Evolutionary conservation across 2,797 vertebrate species (phyloP).

Genomic region (Liparis tanakae): DNA sequence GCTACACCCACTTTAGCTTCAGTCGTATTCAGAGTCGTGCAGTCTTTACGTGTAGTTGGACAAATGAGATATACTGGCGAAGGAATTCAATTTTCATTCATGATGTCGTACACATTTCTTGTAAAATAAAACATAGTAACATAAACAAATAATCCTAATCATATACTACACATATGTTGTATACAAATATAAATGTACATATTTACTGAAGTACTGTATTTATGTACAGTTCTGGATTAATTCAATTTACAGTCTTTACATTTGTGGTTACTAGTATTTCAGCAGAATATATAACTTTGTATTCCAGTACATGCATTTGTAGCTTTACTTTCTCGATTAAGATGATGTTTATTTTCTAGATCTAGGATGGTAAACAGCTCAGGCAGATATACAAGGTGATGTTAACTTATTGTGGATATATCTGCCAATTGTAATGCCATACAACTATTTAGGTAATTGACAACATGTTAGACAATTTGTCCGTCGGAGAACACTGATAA

Average conservation of each 20-base stretch:
- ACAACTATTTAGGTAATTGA: background rate
- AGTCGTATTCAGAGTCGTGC: conserved; percentile 34
- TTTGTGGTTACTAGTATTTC: background rate
- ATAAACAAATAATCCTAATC: background rate
- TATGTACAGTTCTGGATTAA: background rate
- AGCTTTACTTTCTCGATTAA: background rate
- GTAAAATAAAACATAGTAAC: background rate
- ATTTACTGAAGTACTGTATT: background rate
- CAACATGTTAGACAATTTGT: background rate
- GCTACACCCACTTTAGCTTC: conserved; percentile 50
- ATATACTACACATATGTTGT: background rate
- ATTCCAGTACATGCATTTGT: background rate
- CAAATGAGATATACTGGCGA: fast-evolving
- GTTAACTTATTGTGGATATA: background rate
- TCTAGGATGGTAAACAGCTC: background rate
- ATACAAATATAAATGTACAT: too few species aligned
- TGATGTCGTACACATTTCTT: background rate
- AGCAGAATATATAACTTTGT: background rate
- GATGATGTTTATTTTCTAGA: background rate
- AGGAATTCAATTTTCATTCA: background rate
- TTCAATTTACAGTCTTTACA: background rate
- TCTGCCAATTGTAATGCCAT: background rate
- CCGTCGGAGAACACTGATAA: background rate
- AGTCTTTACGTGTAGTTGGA: conserved; percentile 11
- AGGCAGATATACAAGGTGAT: background rate